phyloP scores from a whole-genome alignment of 1,140 invertebrate species.

The Magallana ariakensis region DNA sequence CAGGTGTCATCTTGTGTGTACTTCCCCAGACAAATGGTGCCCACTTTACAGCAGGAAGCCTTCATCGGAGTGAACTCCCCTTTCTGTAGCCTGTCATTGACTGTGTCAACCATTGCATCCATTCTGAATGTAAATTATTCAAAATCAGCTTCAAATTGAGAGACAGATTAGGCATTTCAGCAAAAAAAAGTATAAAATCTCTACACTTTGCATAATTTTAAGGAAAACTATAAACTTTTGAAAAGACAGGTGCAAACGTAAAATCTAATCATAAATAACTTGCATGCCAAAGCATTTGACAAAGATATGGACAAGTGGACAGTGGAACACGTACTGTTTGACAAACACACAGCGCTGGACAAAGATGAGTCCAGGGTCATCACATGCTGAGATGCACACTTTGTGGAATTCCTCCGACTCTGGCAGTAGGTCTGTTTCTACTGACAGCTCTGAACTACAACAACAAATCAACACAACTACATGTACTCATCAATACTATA shows the following conservation, averaged over 20 bases:
- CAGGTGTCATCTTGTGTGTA: slow-evolving; percentile 37
- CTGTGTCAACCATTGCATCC: slow-evolving; percentile 61
- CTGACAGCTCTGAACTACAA: slow-evolving; percentile 51
- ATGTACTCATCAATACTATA: background rate
- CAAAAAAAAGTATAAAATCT: no score
- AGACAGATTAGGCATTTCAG: no score
- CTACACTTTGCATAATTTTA: no score
- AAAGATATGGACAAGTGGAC: no score
- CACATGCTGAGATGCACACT: slow-evolving; percentile 59
- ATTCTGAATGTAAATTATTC: slow-evolving; percentile 54
- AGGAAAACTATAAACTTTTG: no score
- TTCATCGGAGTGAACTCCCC: slow-evolving; percentile 2
- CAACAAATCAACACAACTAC: background rate
- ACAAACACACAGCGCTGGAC: slow-evolving; percentile 56
- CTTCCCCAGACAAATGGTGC: slow-evolving; percentile 36
- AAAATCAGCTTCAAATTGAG: no score
- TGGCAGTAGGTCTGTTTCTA: slow-evolving; percentile 59
- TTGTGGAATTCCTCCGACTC: slow-evolving; percentile 57
- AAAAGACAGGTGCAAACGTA: no score
- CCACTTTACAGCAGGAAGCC: background rate
- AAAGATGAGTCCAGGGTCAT: slow-evolving; percentile 59
- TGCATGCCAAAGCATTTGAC: no score
- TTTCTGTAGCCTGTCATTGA: slow-evolving; percentile 59
- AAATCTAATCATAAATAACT: no score
- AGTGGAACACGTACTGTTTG: slow-evolving; percentile 1